Evolutionary conservation across 92 coral and sea anemone species (phyloP), one percentile per base, ranked within the genome.

Genomic region (Diadumene lineata): DNA sequence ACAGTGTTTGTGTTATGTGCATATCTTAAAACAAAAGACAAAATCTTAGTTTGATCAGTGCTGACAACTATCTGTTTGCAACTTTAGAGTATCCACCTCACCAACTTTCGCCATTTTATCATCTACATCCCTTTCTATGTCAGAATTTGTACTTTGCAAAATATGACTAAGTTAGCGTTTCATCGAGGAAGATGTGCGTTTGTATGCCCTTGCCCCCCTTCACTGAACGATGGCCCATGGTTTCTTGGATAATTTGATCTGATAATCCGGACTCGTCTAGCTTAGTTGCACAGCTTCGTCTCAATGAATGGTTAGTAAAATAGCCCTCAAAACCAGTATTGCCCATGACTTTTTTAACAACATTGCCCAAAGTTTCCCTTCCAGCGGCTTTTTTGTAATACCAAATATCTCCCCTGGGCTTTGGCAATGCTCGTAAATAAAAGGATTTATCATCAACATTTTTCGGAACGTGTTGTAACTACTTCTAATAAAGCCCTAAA

Each of bases 191-290:
- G 67, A 56, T 31, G 57, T 79, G 64, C 75, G 31, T 78, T 84
- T 72, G 79, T 84, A 56, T 60, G 84, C 80, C 79, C 83, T 79
- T 58, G 73, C 75, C 30, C 84, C 60, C 84, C 50, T 84, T 79
- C 50, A 61, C 73, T 50, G 84, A 78, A 46, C 80, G 63, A 78
- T 72, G 88, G 60, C 80, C 80, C 43, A 84, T 79, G 32, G 69
- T 83, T 76, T 82, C 87, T 34, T 82, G 84, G 30, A 79, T 79
- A 33, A 79, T 55, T 70, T 77, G 74, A 22, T 55, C 66, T 23
- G 77, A 22, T 23, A 27, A 23, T 22, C 60, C 60, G 60, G 28
- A 4, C 28, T 62, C 68, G 31, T 62, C 16, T 1, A 62, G 68
- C 19, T 3, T 18, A 13, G 68, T 62, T n/a, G 68, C 68, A 64